These are phyloP conservation scores for Thymelicus acteon DNA, from an alignment of 2,888 invertebrate genomes.

Conservation along the genomic window DNA sequence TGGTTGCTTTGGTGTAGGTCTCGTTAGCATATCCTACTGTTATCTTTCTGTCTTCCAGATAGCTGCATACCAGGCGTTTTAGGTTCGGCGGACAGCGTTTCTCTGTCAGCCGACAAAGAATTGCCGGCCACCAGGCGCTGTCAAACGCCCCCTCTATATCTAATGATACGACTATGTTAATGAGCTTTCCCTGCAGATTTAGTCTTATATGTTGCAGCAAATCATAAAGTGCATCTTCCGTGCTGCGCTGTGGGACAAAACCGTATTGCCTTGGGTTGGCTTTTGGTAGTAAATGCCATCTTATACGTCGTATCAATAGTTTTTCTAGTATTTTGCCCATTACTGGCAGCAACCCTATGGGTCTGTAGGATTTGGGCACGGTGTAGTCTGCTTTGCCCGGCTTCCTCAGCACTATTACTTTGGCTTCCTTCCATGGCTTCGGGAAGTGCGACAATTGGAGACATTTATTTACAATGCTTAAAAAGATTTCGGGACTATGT, in stretches of 20 bases:
- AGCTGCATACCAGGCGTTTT: too few relatives aligned
- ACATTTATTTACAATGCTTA: not conserved
- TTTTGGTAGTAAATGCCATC: constrained; percentile 5
- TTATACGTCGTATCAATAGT: constrained; percentile 11
- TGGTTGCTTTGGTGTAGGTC: not conserved
- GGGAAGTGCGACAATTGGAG: not conserved
- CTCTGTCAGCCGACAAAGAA: not conserved
- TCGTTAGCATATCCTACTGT: not conserved
- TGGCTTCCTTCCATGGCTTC: not conserved
- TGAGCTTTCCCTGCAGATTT: not conserved
- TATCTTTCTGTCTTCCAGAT: not conserved
- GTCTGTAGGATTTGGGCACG: constrained; percentile 2
- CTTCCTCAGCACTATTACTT: not conserved
- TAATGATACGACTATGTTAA: not conserved
- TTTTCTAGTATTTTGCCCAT: constrained; percentile 28
- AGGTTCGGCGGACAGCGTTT: not conserved
- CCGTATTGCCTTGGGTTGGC: too few relatives aligned
- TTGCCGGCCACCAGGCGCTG: constrained; percentile 17
- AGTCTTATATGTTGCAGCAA: not conserved
- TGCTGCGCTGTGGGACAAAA: constrained; percentile 4
- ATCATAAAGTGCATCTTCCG: constrained; percentile 21
- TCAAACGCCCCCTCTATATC: constrained; percentile 1
- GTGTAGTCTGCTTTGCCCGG: constrained; percentile 3
- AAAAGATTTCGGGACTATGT: not conserved
- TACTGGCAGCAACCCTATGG: constrained; percentile 8